Evolutionary conservation across 2,888 invertebrate genomes (phyloP).

Genomic region (Hofmannophila pseudospretella): DNA sequence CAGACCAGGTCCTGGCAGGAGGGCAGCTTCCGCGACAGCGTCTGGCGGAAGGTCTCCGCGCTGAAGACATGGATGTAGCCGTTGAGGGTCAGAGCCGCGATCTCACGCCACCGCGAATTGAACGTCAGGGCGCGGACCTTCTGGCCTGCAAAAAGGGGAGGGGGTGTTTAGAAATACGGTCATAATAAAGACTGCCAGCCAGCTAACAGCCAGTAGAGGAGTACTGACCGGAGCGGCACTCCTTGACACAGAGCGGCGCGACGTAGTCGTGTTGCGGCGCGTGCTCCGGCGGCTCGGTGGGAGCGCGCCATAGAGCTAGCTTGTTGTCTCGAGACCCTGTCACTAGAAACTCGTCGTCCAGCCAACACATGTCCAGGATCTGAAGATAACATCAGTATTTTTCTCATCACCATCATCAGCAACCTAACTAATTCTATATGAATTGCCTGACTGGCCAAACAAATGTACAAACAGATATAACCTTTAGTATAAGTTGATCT

Average conservation of each 20-base stretch:
- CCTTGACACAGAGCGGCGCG: conserved; percentile 83
- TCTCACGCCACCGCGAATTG: conserved; percentile 90
- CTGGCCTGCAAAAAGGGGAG: no score
- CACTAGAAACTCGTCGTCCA: conserved; percentile 96
- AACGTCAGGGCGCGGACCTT: conserved; percentile 91
- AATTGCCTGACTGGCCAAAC: no score
- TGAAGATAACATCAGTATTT: no score
- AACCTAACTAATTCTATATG: no score
- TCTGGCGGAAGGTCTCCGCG: conserved; percentile 92
- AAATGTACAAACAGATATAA: no score
- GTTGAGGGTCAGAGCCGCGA: conserved; percentile 94
- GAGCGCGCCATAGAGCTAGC: conserved; percentile 93
- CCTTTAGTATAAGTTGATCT: no score
- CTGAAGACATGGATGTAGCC: conserved; percentile 97
- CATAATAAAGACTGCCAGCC: no score
- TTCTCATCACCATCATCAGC: no score
- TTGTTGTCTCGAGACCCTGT: conserved; percentile 95
- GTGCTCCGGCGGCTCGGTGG: conserved; percentile 47
- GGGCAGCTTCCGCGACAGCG: conserved; percentile 90
- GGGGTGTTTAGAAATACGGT: no score
- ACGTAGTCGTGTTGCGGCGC: conserved; percentile 61
- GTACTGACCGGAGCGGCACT: conserved; percentile 80
- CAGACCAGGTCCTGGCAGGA: conserved; percentile 96
- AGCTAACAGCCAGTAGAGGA: no score
- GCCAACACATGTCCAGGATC: conserved; percentile 94